A percentile compares a stretch with the other conserved stretches of the same genome.
These are phyloP conservation scores for Nautilus pompilius DNA, from an alignment of 1,140 invertebrate species.

Conservation along the genomic window DNA sequence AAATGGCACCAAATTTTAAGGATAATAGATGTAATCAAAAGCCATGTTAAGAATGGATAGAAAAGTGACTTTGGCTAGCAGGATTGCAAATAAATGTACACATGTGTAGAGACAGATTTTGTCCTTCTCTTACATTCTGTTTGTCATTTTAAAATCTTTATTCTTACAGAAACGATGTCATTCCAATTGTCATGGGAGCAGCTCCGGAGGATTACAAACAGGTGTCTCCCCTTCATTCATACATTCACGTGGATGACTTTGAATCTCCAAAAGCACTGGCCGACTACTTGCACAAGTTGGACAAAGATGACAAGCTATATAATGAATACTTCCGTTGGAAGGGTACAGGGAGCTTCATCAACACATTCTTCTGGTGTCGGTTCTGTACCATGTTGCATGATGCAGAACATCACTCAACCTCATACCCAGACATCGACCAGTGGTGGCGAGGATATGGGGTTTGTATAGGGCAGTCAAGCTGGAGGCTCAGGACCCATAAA, in stretches of 20 bases:
- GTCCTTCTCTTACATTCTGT: no score
- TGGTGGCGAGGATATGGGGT: slow-evolving; percentile 42
- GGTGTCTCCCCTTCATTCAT: slow-evolving; percentile 69
- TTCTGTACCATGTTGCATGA: slow-evolving; percentile 68
- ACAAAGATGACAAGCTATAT: slow-evolving; percentile 48
- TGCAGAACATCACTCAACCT: slow-evolving; percentile 9
- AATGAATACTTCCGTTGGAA: slow-evolving; percentile 56
- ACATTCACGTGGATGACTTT: slow-evolving; percentile 95
- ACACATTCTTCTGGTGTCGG: slow-evolving; percentile 82
- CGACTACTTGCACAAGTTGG: slow-evolving; percentile 72
- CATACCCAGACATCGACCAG: slow-evolving; percentile 27
- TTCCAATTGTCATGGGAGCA: slow-evolving; percentile 61
- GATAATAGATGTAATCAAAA: no score
- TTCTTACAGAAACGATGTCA: slow-evolving; percentile 45
- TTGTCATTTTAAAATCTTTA: no score
- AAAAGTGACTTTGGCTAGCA: no score
- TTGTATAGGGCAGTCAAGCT: slow-evolving; percentile 34
- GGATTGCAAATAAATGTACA: no score
- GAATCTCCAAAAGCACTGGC: slow-evolving; percentile 82
- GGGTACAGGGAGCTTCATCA: slow-evolving; percentile 39
- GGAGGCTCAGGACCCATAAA: slow-evolving; percentile 15
- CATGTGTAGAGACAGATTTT: no score
- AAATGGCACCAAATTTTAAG: no score
- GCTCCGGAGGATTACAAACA: slow-evolving; percentile 55
- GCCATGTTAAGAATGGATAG: no score